phyloP scores from a whole-genome alignment of 2,113 vertebrate species.

The Saccopteryx bilineata region DNA sequence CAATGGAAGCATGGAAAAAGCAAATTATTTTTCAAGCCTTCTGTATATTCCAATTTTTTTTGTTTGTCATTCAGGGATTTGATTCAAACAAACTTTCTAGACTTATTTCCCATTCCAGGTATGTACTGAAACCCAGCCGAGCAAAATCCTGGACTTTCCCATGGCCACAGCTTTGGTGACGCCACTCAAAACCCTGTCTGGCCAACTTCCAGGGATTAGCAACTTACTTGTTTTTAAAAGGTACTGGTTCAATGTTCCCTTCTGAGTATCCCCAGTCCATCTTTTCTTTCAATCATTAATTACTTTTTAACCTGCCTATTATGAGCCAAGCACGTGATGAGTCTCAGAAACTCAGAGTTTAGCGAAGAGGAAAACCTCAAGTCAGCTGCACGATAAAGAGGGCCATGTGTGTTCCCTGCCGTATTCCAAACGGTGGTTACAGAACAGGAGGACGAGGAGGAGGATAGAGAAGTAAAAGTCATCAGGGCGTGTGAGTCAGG shows the following conservation, averaged over 20 bases:
- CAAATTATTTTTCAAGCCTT: not conserved
- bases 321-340: not conserved
- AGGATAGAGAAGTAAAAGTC: not conserved
- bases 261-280: not conserved
- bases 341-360: not conserved
- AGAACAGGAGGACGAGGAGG: not conserved
- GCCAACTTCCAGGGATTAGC: not conserved
- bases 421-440: not conserved
- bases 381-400: not conserved
- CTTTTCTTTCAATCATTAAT: conserved; percentile 22
- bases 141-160: not conserved
- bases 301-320: conserved; percentile 11
- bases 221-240: not conserved
- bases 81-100: not conserved
- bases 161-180: not conserved
- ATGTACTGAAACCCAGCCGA: not conserved
- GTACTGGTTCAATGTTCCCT: not conserved
- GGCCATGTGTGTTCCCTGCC: not conserved
- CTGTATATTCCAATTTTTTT: conserved; percentile 23
- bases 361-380: not conserved
- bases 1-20: not conserved
- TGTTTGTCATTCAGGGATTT: not conserved
- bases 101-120: not conserved
- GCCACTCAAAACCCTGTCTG: not conserved
- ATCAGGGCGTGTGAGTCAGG: not conserved